Evolutionary conservation across 2,797 vertebrate genomes (phyloP).

Genomic region (Tauraco hartlaubi): DNA sequence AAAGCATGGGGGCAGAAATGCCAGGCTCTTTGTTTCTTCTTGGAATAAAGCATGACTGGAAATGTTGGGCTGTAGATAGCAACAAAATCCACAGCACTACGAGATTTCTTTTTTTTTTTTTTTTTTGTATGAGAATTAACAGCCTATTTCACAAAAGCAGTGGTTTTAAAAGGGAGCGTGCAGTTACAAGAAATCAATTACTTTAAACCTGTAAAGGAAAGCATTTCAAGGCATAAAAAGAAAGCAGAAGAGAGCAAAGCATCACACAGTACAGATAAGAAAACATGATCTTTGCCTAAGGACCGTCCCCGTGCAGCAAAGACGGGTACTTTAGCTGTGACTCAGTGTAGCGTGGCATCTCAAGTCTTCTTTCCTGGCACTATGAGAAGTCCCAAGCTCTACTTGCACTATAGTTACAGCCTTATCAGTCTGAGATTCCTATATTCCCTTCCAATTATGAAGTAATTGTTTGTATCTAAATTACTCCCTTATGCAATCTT

Average conservation of each 20-base stretch:
- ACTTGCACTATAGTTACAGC: not conserved
- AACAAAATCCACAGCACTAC: not conserved
- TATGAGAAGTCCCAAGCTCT: not conserved
- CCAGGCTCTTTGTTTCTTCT: not conserved
- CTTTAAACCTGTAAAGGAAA: slow-evolving; percentile 19
- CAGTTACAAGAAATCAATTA: slow-evolving; percentile 37
- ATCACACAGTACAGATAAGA: not conserved
- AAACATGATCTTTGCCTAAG: slow-evolving; percentile 23
- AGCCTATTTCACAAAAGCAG: not conserved
- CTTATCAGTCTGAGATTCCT: not conserved
- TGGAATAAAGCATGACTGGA: not conserved
- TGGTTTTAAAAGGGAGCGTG: not conserved
- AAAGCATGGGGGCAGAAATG: not conserved
- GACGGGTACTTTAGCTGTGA: not conserved
- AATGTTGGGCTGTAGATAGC: not conserved
- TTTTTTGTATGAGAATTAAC: not conserved
- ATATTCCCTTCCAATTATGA: not conserved
- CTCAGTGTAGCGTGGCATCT: not conserved
- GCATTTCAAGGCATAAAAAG: not conserved
- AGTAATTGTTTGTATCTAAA: not conserved
- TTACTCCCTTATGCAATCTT: not conserved
- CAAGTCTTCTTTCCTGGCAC: not conserved
- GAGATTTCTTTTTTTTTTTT: not conserved
- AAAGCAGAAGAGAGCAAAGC: slow-evolving; percentile 1
- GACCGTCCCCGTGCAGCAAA: not conserved